phyloP scores from a whole-genome alignment of 2,888 invertebrate genomes.

The Bhutanitis thaidina region DNA sequence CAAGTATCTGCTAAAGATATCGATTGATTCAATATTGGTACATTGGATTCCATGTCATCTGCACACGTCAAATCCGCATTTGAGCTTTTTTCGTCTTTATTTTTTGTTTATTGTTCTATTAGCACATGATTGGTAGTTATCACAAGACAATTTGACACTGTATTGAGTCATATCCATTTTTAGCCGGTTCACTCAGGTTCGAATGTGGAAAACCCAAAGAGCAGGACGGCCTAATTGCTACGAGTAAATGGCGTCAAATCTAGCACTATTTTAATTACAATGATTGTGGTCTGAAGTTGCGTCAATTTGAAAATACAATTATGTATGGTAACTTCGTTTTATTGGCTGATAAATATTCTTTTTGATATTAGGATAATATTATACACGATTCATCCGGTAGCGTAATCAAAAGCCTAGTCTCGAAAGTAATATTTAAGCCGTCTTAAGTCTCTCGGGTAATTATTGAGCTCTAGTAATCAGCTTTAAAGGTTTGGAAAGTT shows the following conservation, averaged over 20 bases:
- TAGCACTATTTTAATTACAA: constrained; percentile 18
- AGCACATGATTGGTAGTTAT: constrained; percentile 73
- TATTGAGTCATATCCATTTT: constrained; percentile 72
- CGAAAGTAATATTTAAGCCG: constrained; percentile 15
- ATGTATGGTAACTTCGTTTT: constrained; percentile 14
- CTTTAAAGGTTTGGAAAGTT: constrained; percentile 19
- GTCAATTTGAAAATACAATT: constrained; percentile 22
- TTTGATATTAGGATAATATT: constrained; percentile 16
- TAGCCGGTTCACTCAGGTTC: constrained; percentile 50
- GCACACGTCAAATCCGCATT: constrained; percentile 71
- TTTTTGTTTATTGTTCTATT: constrained; percentile 71
- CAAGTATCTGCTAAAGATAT: constrained; percentile 39
- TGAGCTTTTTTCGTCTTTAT: constrained; percentile 53
- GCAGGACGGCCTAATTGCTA: constrained; percentile 34
- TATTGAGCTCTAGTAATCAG: constrained; percentile 11
- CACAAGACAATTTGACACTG: constrained; percentile 65
- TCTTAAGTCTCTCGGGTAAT: constrained; percentile 7
- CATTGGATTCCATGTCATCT: constrained; percentile 57
- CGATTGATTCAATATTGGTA: constrained; percentile 62
- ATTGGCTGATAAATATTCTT: constrained; percentile 18
- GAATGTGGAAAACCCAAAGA: constrained; percentile 49
- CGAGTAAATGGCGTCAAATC: constrained; percentile 21
- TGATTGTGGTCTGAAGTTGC: constrained; percentile 13
- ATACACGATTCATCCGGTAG: constrained; percentile 7
- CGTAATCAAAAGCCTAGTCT: constrained; percentile 15